These are phyloP conservation scores for Pygoscelis adeliae DNA, from an alignment of 2,113 vertebrate species.

Conservation along the genomic window DNA sequence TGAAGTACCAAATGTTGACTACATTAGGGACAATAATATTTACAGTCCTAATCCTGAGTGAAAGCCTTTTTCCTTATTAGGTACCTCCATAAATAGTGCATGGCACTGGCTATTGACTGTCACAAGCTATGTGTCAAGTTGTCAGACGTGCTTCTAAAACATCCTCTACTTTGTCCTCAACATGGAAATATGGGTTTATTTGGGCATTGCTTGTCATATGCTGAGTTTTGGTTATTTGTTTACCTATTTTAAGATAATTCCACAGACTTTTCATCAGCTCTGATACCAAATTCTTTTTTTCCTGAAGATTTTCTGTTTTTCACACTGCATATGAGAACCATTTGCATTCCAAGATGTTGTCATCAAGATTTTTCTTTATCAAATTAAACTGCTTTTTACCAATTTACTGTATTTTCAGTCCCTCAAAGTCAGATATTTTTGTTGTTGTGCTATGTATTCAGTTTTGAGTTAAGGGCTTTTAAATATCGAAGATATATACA, in stretches of 20 bases:
- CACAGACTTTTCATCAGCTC: background rate
- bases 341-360: background rate
- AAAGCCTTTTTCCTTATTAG: slow-evolving; percentile 35
- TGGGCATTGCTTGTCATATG: background rate
- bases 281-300: background rate
- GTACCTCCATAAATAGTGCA: slow-evolving; percentile 42
- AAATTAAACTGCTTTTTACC: background rate
- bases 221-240: background rate
- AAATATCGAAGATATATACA: slow-evolving; percentile 28
- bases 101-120: slow-evolving; percentile 39
- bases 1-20: background rate
- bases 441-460: background rate
- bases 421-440: background rate
- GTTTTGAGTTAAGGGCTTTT: slow-evolving; percentile 45
- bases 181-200: background rate
- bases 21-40: background rate
- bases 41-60: background rate
- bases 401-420: background rate
- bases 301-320: background rate
- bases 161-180: background rate
- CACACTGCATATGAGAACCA: background rate
- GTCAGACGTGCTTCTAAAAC: background rate
- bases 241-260: background rate
- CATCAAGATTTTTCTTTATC: background rate
- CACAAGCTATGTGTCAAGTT: slow-evolving; percentile 15